phyloP scores from a whole-genome alignment of 30 jellyfish, hydroid and myxozoan genomes.

The Nemopilema nomurai region DNA sequence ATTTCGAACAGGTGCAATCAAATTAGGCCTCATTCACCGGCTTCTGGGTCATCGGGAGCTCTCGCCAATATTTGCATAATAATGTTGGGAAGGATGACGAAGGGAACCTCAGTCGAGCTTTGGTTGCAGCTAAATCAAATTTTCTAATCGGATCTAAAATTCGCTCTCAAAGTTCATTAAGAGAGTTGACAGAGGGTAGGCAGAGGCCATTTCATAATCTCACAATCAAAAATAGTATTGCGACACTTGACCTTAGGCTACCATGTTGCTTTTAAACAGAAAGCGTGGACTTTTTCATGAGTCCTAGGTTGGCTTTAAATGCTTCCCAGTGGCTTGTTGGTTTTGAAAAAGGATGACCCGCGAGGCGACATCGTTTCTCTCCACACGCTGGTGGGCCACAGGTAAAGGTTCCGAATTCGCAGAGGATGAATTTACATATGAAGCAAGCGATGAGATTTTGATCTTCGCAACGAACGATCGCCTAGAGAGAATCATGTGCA shows the following conservation, averaged over 20 bases:
- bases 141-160: slow-evolving; percentile 19
- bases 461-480: too few relatives aligned
- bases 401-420: too few relatives aligned
- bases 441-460: too few relatives aligned
- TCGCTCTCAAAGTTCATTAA: neutral
- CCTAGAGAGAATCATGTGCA: too few relatives aligned
- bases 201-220: slow-evolving; percentile 1
- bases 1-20: slow-evolving; percentile 9
- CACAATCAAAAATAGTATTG: slow-evolving; percentile 17
- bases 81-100: slow-evolving; percentile 12
- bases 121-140: slow-evolving; percentile 5
- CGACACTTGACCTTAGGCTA: neutral
- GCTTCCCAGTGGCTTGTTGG: neutral
- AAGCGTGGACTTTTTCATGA: neutral
- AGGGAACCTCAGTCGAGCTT: slow-evolving; percentile 13
- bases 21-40: neutral
- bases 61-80: slow-evolving; percentile 20
- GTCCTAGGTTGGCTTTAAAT: neutral
- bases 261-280: neutral
- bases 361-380: neutral
- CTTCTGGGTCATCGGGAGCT: neutral
- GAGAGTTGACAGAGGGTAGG: slow-evolving; percentile 20
- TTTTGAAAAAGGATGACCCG: neutral
- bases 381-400: too few relatives aligned
- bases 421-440: too few relatives aligned